Evolutionary conservation across 2,797 vertebrate species (phyloP), one percentile per base, ranked within the genome.

Genomic region (Gallinago stenura): DNA sequence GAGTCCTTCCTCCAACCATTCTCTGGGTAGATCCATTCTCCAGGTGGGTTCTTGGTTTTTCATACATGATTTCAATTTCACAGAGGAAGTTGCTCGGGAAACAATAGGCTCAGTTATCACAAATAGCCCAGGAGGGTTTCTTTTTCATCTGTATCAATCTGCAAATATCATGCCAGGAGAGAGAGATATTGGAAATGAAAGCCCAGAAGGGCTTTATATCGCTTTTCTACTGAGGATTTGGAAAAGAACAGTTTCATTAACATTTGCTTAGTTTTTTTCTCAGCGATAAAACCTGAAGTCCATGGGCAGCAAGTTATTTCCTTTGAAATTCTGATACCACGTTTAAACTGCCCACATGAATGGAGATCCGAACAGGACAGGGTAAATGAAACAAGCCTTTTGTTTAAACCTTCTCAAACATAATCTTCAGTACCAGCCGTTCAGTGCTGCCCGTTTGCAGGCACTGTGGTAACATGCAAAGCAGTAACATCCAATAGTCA

Each of bases 221-320:
- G 45, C n/a, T 30, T 86, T 86, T 53, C 21, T 76, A 62, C 15
- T 46, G 22, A 66, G 58, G 54, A 72, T 70, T 76, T 87, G 56
- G n/a, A 81, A 91, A 87, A 94, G 12, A 75, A 41, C 19, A 20
- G 54, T 65, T 91, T 88, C 48, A 91, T 85, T 75, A 83, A 68
- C 21, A 65, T 72, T 83, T 78, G 8, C 46, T 71, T 56, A 26
- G 31, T 72, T 95, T 77, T 51, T 8, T 62, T 87, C 58, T 89
- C 31, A 66, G n/a, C 54, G 58, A 39, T 39, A 24, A 43, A 83
- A 54, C 81, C 79, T 9, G 2, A 89, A 93, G 19, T 76, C 68
- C 7, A 41, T 28, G 1, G 1, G 9, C 41, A 88, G 45, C 9
- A 78, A n/a, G 8, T 43, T 35, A 81, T 69, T 90, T 79, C 68